Conservation (phyloP, 2,888 invertebrate species). For the Bimastos eiseni region DNA sequence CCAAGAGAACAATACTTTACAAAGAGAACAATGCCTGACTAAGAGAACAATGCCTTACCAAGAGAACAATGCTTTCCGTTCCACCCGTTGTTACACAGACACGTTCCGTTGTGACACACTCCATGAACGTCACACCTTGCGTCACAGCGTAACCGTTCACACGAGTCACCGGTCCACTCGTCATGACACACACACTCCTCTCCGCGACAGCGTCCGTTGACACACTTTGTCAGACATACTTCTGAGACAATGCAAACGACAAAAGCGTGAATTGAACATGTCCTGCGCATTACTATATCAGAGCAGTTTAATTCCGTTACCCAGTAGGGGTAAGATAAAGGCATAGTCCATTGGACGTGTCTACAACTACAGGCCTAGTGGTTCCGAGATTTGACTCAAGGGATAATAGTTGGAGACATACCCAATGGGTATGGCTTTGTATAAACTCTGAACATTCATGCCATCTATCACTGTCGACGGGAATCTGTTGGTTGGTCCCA, state of each 20-base stretch:
- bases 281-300: too few relatives aligned
- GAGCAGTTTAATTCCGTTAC: background rate
- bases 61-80: slow-evolving; percentile 96
- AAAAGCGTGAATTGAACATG: background rate
- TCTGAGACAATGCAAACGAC: slow-evolving; percentile 67
- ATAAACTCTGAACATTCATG: too few relatives aligned
- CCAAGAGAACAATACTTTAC: too few relatives aligned
- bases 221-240: slow-evolving; percentile 90
- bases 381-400: too few relatives aligned
- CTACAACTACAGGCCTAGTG: too few relatives aligned
- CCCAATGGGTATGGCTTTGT: too few relatives aligned
- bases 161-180: slow-evolving; percentile 90
- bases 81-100: slow-evolving; percentile 95
- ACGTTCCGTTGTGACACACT: slow-evolving; percentile 95
- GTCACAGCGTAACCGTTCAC: slow-evolving; percentile 88
- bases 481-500: too few relatives aligned
- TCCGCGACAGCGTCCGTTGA: slow-evolving; percentile 89
- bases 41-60: slow-evolving; percentile 77
- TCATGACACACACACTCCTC: slow-evolving; percentile 85
- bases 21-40: too few relatives aligned
- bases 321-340: background rate
- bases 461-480: too few relatives aligned
- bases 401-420: too few relatives aligned
- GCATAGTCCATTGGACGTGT: too few relatives aligned
- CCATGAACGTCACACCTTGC: slow-evolving; percentile 86